Evolutionary conservation across 2,888 invertebrate species (phyloP).

Genomic region (Megalurothrips usitatus): DNA sequence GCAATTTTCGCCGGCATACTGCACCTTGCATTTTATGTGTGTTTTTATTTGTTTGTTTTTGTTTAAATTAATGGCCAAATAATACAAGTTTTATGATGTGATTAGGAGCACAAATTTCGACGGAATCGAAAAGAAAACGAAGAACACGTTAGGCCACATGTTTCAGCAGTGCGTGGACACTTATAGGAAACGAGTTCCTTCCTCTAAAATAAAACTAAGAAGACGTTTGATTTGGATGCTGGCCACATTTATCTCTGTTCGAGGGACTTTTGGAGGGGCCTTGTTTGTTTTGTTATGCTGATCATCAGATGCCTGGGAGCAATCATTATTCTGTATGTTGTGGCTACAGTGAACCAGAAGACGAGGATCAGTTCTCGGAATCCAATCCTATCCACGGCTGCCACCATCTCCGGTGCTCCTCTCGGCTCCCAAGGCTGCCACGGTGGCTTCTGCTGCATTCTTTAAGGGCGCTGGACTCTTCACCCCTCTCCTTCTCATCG

Average conservation of each 20-base stretch:
- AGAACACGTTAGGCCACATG: not conserved
- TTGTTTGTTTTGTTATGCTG: not conserved
- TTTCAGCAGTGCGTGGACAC: too few relatives aligned
- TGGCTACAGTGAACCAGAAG: constrained; percentile 39
- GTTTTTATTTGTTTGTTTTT: not conserved
- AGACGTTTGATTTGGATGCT: too few relatives aligned
- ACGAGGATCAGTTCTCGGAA: constrained; percentile 37
- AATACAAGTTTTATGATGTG: not conserved
- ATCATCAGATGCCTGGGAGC: not conserved
- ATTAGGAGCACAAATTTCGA: not conserved
- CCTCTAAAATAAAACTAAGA: too few relatives aligned
- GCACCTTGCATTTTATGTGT: not conserved
- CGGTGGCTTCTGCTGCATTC: constrained; percentile 41
- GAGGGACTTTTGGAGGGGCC: not conserved
- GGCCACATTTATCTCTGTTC: not conserved
- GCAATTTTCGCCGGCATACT: not conserved
- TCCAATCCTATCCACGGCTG: constrained; percentile 40
- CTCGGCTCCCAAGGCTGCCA: constrained; percentile 43
- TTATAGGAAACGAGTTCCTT: too few relatives aligned
- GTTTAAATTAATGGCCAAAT: not conserved
- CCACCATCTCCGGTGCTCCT: constrained; percentile 41
- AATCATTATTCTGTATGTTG: not conserved
- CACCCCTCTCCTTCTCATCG: not conserved
- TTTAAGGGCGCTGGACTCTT: constrained; percentile 35
- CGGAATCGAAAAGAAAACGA: not conserved